Evolutionary conservation across 2,113 vertebrate species (phyloP).

Genomic region (Corynorhinus townsendii): DNA sequence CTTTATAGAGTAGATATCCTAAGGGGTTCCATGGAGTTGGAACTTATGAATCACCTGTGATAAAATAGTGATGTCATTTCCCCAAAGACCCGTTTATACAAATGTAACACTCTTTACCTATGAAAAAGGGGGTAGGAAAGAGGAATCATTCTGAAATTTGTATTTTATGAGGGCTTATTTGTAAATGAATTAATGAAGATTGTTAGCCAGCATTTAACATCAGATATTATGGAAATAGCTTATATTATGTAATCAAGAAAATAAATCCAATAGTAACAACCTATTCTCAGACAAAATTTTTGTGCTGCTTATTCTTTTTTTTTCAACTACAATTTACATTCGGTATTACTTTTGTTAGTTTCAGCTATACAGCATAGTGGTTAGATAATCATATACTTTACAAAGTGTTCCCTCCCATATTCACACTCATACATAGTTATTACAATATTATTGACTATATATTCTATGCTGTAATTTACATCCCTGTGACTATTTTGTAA

Average conservation of each 20-base stretch:
- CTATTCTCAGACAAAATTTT: not conserved
- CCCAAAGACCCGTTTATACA: not conserved
- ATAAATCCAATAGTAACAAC: not conserved
- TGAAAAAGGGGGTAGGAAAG: not conserved
- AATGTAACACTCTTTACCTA: not conserved
- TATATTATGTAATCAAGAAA: not conserved
- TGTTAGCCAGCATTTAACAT: not conserved
- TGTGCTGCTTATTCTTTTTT: not conserved
- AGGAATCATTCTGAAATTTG: not conserved
- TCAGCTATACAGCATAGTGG: not conserved
- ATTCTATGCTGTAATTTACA: not conserved
- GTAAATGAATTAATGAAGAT: not conserved
- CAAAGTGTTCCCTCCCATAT: not conserved
- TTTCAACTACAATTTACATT: not conserved
- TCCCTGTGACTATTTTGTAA: not conserved
- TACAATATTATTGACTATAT: not conserved
- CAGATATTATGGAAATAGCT: not conserved
- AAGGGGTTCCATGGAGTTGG: not conserved
- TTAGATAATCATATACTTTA: not conserved
- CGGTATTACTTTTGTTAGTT: not conserved
- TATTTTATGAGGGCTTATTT: not conserved
- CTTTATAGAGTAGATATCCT: conserved; percentile 29
- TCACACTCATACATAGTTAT: not conserved
- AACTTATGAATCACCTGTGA: not conserved
- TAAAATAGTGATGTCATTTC: conserved; percentile 16